phyloP scores from a whole-genome alignment of 2,888 invertebrate genomes.

The Ptychoptera albimana region DNA sequence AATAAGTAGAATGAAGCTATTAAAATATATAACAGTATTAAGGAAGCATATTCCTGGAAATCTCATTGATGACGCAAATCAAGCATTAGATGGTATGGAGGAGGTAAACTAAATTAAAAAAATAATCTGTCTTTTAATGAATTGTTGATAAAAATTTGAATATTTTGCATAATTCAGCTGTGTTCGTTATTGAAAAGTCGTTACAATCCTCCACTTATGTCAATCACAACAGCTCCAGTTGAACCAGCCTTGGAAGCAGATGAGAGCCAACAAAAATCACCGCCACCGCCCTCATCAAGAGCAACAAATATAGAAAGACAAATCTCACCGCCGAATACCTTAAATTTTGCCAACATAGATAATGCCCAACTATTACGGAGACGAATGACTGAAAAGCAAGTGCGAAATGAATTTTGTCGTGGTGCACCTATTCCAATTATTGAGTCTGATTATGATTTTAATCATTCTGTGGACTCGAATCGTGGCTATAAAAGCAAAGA shows the following conservation, averaged over 20 bases:
- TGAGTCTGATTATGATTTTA: background rate
- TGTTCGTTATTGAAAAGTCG: constrained; percentile 13
- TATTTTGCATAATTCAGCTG: constrained; percentile 9
- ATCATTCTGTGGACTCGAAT: background rate
- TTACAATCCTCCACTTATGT: constrained; percentile 3
- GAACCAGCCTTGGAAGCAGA: constrained; percentile 30
- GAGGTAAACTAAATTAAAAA: constrained; percentile 16
- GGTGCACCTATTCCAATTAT: background rate
- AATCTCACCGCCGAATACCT: no score
- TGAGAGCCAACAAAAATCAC: constrained; percentile 19
- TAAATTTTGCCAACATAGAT: no score
- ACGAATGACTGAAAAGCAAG: no score
- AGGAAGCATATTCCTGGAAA: constrained; percentile 22
- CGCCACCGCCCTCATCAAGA: background rate
- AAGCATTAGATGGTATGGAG: constrained; percentile 33
- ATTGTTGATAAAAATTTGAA: background rate
- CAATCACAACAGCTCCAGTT: constrained; percentile 15
- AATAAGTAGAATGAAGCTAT: constrained; percentile 29
- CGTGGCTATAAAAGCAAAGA: background rate
- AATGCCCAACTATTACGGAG: no score
- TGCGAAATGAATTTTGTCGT: background rate
- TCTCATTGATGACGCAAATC: constrained; percentile 21
- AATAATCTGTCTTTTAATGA: background rate
- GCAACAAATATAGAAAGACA: background rate
- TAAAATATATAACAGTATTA: constrained; percentile 27